phyloP scores from a whole-genome alignment of 2,113 vertebrate genomes.

The Odocoileus hemionus region DNA sequence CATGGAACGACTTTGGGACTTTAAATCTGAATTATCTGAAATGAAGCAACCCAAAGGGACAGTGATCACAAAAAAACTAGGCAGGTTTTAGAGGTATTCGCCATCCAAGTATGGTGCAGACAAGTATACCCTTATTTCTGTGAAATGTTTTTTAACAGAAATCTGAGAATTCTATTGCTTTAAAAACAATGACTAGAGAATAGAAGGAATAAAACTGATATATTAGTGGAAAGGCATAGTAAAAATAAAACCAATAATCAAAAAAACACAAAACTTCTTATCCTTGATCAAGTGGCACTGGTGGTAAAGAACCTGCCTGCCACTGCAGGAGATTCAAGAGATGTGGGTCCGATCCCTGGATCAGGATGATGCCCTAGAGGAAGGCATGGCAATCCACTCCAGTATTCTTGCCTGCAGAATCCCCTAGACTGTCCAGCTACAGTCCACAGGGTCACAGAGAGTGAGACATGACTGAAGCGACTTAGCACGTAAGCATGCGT shows the following conservation, averaged over 20 bases:
- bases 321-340: neutral
- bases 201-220: neutral
- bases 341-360: fast-evolving
- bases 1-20: neutral
- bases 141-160: conserved; percentile 5
- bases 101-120: neutral
- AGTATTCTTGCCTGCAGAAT: neutral
- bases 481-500: neutral
- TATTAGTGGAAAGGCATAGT: neutral
- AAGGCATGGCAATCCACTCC: neutral
- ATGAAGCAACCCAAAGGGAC: neutral
- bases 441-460: neutral
- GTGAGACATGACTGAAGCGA: neutral
- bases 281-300: neutral
- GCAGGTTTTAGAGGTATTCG: neutral
- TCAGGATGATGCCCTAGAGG: neutral
- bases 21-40: neutral
- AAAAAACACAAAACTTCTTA: neutral
- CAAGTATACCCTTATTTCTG: neutral
- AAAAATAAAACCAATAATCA: neutral
- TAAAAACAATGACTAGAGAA: neutral
- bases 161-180: neutral
- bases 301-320: neutral
- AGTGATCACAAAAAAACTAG: neutral
- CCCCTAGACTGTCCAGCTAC: neutral